Base-by-base conservation (phyloP, 2,888 invertebrate genomes). In the Apodemia mormo region DNA sequence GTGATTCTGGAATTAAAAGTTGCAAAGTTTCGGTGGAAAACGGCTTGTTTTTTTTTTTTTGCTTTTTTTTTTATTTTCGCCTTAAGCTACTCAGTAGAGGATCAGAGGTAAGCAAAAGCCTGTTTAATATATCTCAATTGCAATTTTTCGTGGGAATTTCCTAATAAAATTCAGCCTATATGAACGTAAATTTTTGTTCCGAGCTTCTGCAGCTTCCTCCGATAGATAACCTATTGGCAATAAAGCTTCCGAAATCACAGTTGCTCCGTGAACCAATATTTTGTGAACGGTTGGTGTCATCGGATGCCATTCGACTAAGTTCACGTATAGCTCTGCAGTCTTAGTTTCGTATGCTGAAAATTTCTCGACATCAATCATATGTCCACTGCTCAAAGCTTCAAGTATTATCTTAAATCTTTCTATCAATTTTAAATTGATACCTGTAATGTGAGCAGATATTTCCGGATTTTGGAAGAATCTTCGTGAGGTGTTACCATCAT, bases 401-500 rank as follows among this genome's bases (percentile, higher is more conserved):
- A 68, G 64, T 10, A 68, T 68, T 29, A 69, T 68, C 43, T 69
- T 66, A 72, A 74, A 73, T 56, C 71, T 70, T 69, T 73, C 58
- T 40, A 74, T 74, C 9, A 73, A 61, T 54, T 70, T 66, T 64
- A 61, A 14, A 73, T 73, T 65, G 10, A 75, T 61, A n/a, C 72
- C 72, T 64, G 70, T 75, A 14, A 75, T 74, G 61, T 67, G 66
- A 29, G 68, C 56, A 65, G 68, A 58, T 58, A 37, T 68, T 65
- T 56, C 56, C 52, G 70, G 65, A 54, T 75, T 43, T 49, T 66
- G 40, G 67, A 74, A 75, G 67, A 75, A 71, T n/a, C 54, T 68
- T 14, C 73, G 49, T 56, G 74, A 72, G 29, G 73, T 73, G 52
- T 75, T 75, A 37, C 73, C 73, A 45, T 73, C 76, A 61, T 76